phyloP scores from a whole-genome alignment of 2,797 vertebrate genomes.

The Neostethus bicornis region DNA sequence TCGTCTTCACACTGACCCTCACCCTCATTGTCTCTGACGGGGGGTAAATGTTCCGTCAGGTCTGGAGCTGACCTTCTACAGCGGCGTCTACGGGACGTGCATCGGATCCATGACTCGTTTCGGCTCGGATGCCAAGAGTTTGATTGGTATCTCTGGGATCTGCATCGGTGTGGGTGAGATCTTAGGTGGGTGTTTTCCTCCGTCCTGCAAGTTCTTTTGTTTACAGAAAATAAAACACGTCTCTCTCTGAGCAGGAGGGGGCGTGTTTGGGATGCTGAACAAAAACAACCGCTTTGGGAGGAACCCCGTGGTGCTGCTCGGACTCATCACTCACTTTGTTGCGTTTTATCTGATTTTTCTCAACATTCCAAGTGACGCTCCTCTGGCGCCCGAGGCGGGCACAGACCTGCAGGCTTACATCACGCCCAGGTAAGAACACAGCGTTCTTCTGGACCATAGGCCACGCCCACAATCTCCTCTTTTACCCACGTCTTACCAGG shows the following conservation, averaged over 20 bases:
- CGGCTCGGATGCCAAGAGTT: slow-evolving; percentile 89
- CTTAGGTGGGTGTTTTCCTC: slow-evolving; percentile 89
- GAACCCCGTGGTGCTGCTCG: slow-evolving; percentile 91
- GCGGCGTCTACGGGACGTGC: slow-evolving; percentile 95
- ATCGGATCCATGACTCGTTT: slow-evolving; percentile 92
- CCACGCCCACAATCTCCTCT: too few relatives aligned
- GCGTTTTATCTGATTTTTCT: slow-evolving; percentile 95
- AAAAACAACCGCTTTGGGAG: slow-evolving; percentile 85
- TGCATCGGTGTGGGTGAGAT: slow-evolving; percentile 95
- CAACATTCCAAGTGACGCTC: slow-evolving; percentile 90
- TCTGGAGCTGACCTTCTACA: slow-evolving; percentile 94
- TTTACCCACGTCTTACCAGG: too few relatives aligned
- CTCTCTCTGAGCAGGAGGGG: slow-evolving; percentile 83
- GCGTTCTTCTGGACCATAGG: too few relatives aligned
- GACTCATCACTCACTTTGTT: slow-evolving; percentile 86
- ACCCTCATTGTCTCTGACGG: too few relatives aligned
- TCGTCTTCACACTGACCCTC: too few relatives aligned
- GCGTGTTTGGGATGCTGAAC: slow-evolving; percentile 92
- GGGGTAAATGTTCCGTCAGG: too few relatives aligned
- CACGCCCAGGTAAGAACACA: slow-evolving; percentile 80
- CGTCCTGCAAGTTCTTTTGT: too few relatives aligned
- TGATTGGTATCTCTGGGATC: slow-evolving; percentile 97
- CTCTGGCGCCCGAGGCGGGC: slow-evolving; percentile 87
- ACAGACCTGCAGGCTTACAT: slow-evolving; percentile 86
- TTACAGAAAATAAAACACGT: too few relatives aligned